Base-by-base conservation (phyloP, 2,113 vertebrate genomes). In the Chamaea fasciata region DNA sequence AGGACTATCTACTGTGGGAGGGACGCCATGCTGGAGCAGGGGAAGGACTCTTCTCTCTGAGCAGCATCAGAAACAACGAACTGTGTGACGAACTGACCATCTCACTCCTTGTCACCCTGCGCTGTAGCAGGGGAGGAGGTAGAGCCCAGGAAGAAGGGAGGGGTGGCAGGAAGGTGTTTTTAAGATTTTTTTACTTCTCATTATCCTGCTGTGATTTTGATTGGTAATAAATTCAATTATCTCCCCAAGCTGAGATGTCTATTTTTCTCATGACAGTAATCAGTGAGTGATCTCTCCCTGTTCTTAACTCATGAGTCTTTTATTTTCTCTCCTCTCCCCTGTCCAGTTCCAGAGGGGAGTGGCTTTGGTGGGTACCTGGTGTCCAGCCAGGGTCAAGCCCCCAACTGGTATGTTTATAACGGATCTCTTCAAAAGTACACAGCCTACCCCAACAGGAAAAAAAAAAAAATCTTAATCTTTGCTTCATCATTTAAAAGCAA, bases 61-160 rank as follows among this genome's bases (percentile, higher is more conserved):
- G 35, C 55, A 62, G 53, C 24, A 53, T 19, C 39, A 82, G 20
- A 60, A 75, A 68, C 33, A 37, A 37, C 0, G n/a, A n/a, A n/a
- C n/a, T n/a, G 0, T 24, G 28, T 5, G 28, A 41, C 1, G 3
- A 60, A 59, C 23, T 17, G n/a, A 68, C 30, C 21, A n/a, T 30
- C 46, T 46, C 33, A 24, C 19, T n/a, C 7, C 28, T 26, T 0
- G 0, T 14, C 60, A 30, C 62, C n/a, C 26, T 62, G 47, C 0
- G 0, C 47, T 47, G 20, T 22, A 27, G 70, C 47, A 31, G 11
- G 6, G 15, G 26, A 35, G 7, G 47, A 76, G 21, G 11, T 2
- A 49, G 21, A 62, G 47, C 8, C 6, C 0, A 1, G 55, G 21
- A 69, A 35, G 30, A 21, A 55, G n/a, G 53, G 16, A 41, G 4